Evolutionary conservation across 2,888 invertebrate species (phyloP), one percentile per base, ranked within the genome.

Genomic region (Crossocerus cetratus): DNA sequence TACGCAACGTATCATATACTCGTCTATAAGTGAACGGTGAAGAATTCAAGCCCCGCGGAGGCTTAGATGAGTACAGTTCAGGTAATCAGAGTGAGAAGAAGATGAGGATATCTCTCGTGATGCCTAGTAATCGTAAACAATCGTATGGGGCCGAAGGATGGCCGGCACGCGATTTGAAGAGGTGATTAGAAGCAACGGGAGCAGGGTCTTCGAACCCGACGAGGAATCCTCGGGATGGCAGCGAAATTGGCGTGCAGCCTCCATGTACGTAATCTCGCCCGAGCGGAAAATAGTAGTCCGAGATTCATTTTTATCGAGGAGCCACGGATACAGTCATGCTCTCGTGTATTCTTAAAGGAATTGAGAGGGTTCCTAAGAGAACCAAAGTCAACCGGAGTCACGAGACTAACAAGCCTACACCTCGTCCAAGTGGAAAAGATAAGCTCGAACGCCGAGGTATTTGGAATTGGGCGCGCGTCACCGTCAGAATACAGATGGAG

Each of bases 61-160:
- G 3, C 49, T 13, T 13, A 58, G 54, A 60, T 60, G 45, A 60
- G 43, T 54, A 65, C 44, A 62, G 71, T 71, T 77, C 23, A 23
- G 60, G 64, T 70, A 71, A 81, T 81, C 62, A 71, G 58, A 68
- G 66, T 54, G 20, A n/a, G 59, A 49, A 14, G 14, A 18, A 43
- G 18, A n/a, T 18, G n/a, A 21, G 63, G 58, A 49, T 44, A 42
- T 53, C 53, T 81, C 67, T 74, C 65, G 67, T 63, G 80, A 74
- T 72, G 59, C 70, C 61, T 32, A 2, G 32, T 23, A 62, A 69
- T 76, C 80, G 57, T 78, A 82, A 82, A 82, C 81, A 82, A 82
- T 82, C 71, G 74, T 70, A 79, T 81, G 79, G 72, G 79, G 79
- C 64, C 57, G 77, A 54, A 55, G 67, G 61, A 49, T 49, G 2